Conservation (phyloP, 2,113 vertebrate genomes). For the Ascaphus truei region DNA sequence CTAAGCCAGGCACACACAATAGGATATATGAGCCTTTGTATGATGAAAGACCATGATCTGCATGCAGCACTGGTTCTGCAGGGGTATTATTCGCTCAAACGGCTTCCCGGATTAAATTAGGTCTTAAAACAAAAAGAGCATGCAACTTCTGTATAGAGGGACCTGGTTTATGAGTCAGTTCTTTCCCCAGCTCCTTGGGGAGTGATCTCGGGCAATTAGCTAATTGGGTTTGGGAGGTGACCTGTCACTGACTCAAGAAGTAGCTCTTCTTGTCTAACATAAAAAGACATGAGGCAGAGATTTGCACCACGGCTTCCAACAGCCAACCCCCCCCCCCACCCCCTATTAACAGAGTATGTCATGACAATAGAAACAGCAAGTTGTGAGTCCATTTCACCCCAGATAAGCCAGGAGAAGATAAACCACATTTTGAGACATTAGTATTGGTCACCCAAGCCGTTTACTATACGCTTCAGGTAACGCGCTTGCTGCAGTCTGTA, state of each 20-base stretch:
- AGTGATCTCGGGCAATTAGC: slow-evolving; percentile 64
- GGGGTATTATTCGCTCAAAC: slow-evolving; percentile 25
- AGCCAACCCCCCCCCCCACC: slow-evolving; percentile 17
- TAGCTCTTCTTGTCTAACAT: slow-evolving; percentile 43
- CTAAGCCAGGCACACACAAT: too few species aligned
- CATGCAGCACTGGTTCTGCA: neutral
- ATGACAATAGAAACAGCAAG: slow-evolving; percentile 46
- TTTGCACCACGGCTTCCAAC: slow-evolving; percentile 44
- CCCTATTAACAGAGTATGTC: slow-evolving; percentile 47
- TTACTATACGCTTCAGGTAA: too few species aligned
- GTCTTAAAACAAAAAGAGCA: slow-evolving; percentile 46
- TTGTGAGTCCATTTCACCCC: slow-evolving; percentile 45
- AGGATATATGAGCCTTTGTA: neutral
- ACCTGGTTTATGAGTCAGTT: slow-evolving; percentile 53
- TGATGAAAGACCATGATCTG: neutral
- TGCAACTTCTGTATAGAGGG: slow-evolving; percentile 50
- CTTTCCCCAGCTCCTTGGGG: slow-evolving; percentile 54
- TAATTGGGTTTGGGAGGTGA: slow-evolving; percentile 67
- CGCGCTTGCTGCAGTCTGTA: too few species aligned
- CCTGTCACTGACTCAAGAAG: slow-evolving; percentile 52
- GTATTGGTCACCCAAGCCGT: too few species aligned
- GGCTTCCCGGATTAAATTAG: slow-evolving; percentile 48
- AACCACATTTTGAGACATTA: too few species aligned
- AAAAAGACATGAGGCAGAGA: slow-evolving; percentile 52
- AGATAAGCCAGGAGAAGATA: too few species aligned